Base-by-base conservation (phyloP, 1,140 invertebrate genomes). In the Sycophila sp. region DNA sequence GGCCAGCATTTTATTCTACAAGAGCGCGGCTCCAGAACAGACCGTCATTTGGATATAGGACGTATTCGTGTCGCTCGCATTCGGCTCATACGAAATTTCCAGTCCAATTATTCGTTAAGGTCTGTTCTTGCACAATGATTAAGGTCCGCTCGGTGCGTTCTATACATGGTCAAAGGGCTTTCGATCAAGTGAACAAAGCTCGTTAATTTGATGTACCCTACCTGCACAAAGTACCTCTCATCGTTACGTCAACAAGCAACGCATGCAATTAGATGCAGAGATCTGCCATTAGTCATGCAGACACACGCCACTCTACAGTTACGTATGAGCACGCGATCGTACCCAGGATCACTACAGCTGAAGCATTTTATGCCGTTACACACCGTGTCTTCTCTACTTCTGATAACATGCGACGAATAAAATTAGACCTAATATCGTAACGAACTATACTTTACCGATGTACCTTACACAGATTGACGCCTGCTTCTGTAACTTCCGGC, bases 251-350 rank as follows among this genome's bases (percentile, higher is more conserved):
- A 38, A 38, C n/a, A 56, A 66, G 2, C 55, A 22, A 24, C 8
- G 13, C 65, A 68, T 68, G 65, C 65, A 38, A 10, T 28, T 13
- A n/a, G 2, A n/a, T 42, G n/a, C n/a, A n/a, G n/a, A n/a, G n/a
- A n/a, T n/a, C n/a, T n/a, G n/a, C n/a, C n/a, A n/a, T n/a, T n/a
- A n/a, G n/a, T n/a, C n/a, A n/a, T n/a, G n/a, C n/a, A n/a, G n/a
- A n/a, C n/a, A n/a, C n/a, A n/a, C n/a, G n/a, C n/a, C n/a, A n/a
- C n/a, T n/a, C n/a, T n/a, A n/a, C n/a, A n/a, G n/a, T n/a, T n/a
- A n/a, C n/a, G n/a, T n/a, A n/a, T n/a, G n/a, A n/a, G n/a, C n/a
- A n/a, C n/a, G n/a, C n/a, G n/a, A n/a, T n/a, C n/a, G n/a, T n/a
- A n/a, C n/a, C n/a, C n/a, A n/a, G n/a, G n/a, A n/a, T n/a, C n/a